These are phyloP conservation scores for Procavia capensis DNA, from an alignment of 2,113 vertebrate genomes.

Conservation along the genomic window DNA sequence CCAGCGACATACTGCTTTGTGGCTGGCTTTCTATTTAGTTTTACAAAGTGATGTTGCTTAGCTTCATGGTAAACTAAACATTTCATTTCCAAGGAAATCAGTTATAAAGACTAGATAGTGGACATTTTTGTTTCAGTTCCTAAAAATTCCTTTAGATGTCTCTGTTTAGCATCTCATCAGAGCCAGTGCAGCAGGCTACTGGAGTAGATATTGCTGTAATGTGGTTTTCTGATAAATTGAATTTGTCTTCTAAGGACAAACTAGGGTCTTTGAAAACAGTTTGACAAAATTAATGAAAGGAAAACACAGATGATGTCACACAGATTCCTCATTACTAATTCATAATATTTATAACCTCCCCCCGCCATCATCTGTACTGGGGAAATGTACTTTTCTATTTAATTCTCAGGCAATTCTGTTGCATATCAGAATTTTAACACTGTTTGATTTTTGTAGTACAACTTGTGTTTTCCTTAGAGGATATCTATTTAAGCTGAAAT, in stretches of 20 bases:
- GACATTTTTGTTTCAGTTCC: not conserved
- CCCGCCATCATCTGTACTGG: not conserved
- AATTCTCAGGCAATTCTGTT: constrained; percentile 40
- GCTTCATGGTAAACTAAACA: not conserved
- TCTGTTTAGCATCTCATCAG: not conserved
- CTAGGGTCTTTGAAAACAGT: constrained; percentile 53
- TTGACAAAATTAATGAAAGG: constrained; percentile 75
- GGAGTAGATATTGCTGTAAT: fast-evolving
- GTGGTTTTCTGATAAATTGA: not conserved
- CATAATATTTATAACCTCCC: constrained; percentile 69
- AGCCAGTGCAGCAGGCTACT: not conserved
- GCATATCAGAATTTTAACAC: constrained; percentile 65
- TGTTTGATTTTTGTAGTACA: constrained; percentile 78
- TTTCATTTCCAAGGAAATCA: not conserved
- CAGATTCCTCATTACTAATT: constrained; percentile 8
- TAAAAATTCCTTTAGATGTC: constrained; percentile 57
- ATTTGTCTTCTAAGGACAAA: constrained; percentile 55
- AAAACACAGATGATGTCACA: constrained; percentile 54
- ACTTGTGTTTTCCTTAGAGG: constrained; percentile 60
- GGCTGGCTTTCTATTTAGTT: not conserved
- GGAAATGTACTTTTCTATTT: constrained; percentile 21
- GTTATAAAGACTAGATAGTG: not conserved
- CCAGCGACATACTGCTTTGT: not conserved
- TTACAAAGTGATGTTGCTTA: not conserved
- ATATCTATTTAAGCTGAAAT: constrained; percentile 73